Evolutionary conservation across 2,888 invertebrate genomes (phyloP).

Genomic region (Leptopilina drosophilae): DNA sequence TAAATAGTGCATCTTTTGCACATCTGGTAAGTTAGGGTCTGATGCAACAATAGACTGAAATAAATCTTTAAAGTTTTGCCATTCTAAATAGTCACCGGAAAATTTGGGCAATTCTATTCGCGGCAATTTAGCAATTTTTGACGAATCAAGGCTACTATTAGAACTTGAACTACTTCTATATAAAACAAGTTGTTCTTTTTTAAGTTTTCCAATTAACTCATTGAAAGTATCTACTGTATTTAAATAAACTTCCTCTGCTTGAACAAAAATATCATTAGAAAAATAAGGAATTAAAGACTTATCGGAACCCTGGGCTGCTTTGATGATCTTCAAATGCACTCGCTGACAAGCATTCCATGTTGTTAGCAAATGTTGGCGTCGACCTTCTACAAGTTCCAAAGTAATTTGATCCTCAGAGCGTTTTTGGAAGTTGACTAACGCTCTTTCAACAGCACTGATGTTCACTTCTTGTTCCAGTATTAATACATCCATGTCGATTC

Average conservation of each 20-base stretch:
- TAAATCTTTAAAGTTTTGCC: constrained; percentile 4
- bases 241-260: background rate
- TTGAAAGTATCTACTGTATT: background rate
- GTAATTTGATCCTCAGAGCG: too few species aligned
- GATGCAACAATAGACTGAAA: background rate
- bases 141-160: background rate
- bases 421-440: too few species aligned
- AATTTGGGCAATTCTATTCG: background rate
- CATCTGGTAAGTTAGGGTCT: background rate
- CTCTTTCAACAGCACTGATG: too few species aligned
- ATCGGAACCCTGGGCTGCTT: background rate
- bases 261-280: background rate
- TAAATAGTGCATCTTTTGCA: background rate
- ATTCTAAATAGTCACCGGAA: background rate
- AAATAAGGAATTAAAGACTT: background rate
- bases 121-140: background rate
- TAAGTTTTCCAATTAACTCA: background rate
- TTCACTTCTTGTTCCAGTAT: too few species aligned
- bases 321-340: background rate
- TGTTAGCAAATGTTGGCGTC: too few species aligned
- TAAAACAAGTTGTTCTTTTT: background rate
- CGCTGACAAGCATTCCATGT: background rate
- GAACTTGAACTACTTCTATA: background rate
- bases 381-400: too few species aligned
- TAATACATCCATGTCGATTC: too few species aligned